Conservation (phyloP, 2,113 vertebrate genomes). For the Perca schrenkii region DNA sequence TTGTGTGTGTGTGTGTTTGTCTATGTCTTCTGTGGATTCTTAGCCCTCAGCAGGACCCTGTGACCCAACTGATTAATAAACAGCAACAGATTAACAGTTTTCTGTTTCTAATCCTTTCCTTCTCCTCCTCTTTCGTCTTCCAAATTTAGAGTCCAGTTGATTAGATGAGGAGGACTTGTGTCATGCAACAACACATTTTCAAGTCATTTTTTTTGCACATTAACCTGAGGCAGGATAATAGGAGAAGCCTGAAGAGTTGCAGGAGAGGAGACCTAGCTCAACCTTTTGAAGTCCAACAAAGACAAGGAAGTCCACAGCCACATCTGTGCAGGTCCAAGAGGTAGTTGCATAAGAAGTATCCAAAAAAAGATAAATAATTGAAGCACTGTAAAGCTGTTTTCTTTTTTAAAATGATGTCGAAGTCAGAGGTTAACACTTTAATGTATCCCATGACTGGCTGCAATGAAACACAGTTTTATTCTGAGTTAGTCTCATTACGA, state of each 20-base stretch:
- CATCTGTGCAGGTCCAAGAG: background rate
- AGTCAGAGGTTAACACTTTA: background rate
- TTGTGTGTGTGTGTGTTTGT: background rate
- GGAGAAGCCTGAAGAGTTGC: background rate
- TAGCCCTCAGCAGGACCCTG: slow-evolving; percentile 19
- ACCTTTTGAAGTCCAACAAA: background rate
- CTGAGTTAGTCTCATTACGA: background rate
- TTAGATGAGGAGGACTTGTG: background rate
- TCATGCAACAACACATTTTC: no score
- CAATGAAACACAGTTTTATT: slow-evolving; percentile 38
- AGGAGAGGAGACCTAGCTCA: background rate
- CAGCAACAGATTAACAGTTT: slow-evolving; percentile 51
- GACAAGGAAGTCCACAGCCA: background rate
- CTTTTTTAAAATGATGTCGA: no score
- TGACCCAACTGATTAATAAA: slow-evolving; percentile 35
- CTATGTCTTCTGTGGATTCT: background rate
- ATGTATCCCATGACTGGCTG: slow-evolving; percentile 23
- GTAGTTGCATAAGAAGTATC: background rate
- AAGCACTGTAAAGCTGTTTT: background rate
- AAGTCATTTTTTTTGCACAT: background rate
- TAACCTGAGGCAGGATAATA: background rate
- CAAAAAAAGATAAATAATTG: background rate
- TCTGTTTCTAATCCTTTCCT: slow-evolving; percentile 34
- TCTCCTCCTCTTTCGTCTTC: background rate
- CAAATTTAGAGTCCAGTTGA: slow-evolving; percentile 25